A percentile compares a stretch with the other conserved stretches of the same genome.
Conservation (phyloP, 2,888 invertebrate species). For the Zelleria hepariella region DNA sequence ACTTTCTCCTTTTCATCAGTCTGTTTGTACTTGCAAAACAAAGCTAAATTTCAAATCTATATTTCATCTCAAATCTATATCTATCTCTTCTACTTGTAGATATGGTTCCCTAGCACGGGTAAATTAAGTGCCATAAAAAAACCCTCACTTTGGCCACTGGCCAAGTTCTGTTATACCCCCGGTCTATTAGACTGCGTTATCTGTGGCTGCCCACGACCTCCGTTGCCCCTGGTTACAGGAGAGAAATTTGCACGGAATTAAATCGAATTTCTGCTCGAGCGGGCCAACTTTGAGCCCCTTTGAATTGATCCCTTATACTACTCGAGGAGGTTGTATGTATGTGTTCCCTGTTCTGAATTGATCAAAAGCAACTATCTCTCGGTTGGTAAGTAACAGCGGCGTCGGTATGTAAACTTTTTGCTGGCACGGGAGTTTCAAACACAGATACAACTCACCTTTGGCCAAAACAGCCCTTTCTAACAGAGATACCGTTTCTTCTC, state of each 20-base stretch:
- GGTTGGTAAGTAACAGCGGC: neutral
- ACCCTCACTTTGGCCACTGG: too few relatives aligned
- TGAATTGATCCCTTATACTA: neutral
- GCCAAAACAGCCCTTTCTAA: too few relatives aligned
- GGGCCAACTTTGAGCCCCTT: constrained; percentile 45
- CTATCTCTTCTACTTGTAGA: too few relatives aligned
- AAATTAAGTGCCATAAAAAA: too few relatives aligned
- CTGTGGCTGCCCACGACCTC: neutral
- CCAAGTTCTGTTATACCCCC: neutral
- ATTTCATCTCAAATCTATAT: too few relatives aligned
- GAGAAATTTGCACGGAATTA: constrained; percentile 41
- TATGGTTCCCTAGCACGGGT: too few relatives aligned
- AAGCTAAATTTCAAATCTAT: too few relatives aligned
- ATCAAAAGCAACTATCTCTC: neutral
- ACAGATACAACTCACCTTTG: too few relatives aligned
- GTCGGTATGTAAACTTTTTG: neutral
- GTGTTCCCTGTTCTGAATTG: neutral
- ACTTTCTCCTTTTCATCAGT: too few relatives aligned
- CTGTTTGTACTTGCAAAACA: too few relatives aligned
- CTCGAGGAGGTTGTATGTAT: neutral
- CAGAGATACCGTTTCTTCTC: too few relatives aligned
- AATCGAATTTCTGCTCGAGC: constrained; percentile 54
- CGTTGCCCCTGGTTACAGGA: neutral
- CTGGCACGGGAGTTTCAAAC: neutral
- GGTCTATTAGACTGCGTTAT: neutral